Conservation (phyloP, 2,888 invertebrate genomes). For the Orgyia antiqua region DNA sequence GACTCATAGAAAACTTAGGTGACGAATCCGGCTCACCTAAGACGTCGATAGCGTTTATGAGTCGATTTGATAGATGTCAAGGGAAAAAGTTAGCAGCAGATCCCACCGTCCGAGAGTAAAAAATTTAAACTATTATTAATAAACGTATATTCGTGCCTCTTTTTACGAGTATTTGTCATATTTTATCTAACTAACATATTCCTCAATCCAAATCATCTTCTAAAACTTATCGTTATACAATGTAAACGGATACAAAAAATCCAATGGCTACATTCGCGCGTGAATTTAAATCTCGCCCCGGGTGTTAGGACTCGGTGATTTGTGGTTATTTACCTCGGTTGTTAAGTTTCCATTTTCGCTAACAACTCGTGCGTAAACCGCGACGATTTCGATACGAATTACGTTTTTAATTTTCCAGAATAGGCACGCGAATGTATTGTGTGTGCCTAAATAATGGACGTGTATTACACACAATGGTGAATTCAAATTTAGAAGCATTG, state of each 20-base stretch:
- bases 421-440: constrained; percentile 40
- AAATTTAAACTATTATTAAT: too few species aligned
- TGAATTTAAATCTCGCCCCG: constrained; percentile 72
- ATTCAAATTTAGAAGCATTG: constrained; percentile 27
- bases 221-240: constrained; percentile 13
- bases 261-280: constrained; percentile 54
- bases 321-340: constrained; percentile 76
- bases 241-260: constrained; percentile 31
- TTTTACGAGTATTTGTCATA: too few species aligned
- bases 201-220: too few species aligned
- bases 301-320: constrained; percentile 73
- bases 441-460: constrained; percentile 31
- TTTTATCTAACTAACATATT: too few species aligned
- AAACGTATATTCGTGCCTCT: too few species aligned
- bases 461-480: constrained; percentile 30
- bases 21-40: too few species aligned
- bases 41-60: too few species aligned
- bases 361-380: constrained; percentile 63
- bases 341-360: constrained; percentile 71
- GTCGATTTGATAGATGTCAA: too few species aligned
- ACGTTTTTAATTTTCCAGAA: constrained; percentile 69
- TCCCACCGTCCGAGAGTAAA: too few species aligned
- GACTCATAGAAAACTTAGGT: too few species aligned
- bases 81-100: too few species aligned
- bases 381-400: constrained; percentile 64